phyloP scores from a whole-genome alignment of 2,888 invertebrate genomes.

The Torymus tubicola region DNA sequence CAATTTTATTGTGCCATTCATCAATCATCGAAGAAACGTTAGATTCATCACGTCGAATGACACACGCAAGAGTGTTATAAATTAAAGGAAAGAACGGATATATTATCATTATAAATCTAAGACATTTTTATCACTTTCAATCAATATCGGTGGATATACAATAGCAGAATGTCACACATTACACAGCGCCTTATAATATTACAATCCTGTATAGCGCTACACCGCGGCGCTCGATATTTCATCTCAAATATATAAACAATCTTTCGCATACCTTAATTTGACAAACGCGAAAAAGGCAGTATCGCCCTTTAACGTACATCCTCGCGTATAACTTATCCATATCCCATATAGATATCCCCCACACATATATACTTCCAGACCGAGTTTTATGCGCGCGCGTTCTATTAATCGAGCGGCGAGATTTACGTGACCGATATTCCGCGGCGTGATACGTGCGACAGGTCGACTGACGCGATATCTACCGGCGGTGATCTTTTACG shows the following conservation, averaged over 20 bases:
- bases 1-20: too few species aligned
- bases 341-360: neutral
- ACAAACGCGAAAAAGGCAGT: neutral
- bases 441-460: slow-evolving; percentile 24
- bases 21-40: too few species aligned
- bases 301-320: slow-evolving; percentile 1
- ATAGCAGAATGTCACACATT: too few species aligned
- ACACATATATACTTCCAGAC: too few species aligned
- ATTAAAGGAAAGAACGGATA: too few species aligned
- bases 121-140: too few species aligned
- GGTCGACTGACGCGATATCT: slow-evolving; percentile 46
- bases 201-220: too few species aligned
- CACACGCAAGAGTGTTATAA: too few species aligned
- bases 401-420: slow-evolving; percentile 43
- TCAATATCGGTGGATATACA: too few species aligned
- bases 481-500: slow-evolving; percentile 3
- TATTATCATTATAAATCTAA: too few species aligned
- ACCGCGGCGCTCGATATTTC: neutral
- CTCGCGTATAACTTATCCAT: neutral
- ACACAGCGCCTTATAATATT: too few species aligned
- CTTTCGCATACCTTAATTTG: neutral
- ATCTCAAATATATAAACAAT: neutral
- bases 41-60: too few species aligned
- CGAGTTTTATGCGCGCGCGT: slow-evolving; percentile 17
- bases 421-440: slow-evolving; percentile 51